Base-by-base conservation (phyloP, 1,140 invertebrate species). In the Eciton burchellii region DNA sequence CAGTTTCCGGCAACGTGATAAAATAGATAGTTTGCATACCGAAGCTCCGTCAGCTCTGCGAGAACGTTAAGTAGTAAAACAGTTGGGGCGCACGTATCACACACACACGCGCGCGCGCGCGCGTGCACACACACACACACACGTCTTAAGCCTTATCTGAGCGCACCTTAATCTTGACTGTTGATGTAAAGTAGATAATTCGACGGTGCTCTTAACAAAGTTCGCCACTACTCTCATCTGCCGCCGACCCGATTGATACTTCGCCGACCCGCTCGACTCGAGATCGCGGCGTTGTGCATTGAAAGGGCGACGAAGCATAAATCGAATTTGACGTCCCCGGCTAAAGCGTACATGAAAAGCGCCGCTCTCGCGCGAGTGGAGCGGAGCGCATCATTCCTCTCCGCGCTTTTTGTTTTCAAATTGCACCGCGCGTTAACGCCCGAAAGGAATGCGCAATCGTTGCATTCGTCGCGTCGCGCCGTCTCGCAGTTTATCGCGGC, bases 11-110 rank as follows among this genome's bases (percentile, higher is more conserved):
- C 63, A 65, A 76, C 29, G 45, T 16, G 59, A 76, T 76, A 54
- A 65, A 45, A 76, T 63, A 76, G 57, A 52, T 65, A 76, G 45
- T 76, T 76, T 41, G 29, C 73, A 49, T 74, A 52, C 24, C 41
- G 41, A 76, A 76, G 29, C 68, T 29, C 12, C 16, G 1, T 0
- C 45, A 26, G 43, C 60, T 43, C 2, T 35, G 35, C 3, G 54
- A 57, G 35, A 68, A 11, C 54, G 35, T 79, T 21, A 68, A 56
- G 24, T n/a, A 54, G 73, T 79, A 68, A 79, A 79, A 79, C 74
- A 79, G 45, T 79, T 79, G 49, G 24, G 12, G 47, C 21, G 14
- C 21, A 21, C 21, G 41, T 29, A 65, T 65, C 52, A 54, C 26
- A n/a, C n/a, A 41, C n/a, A n/a, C n/a, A n/a, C n/a, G n/a, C n/a